Evolutionary conservation across 2,797 vertebrate genomes (phyloP).

Genomic region (Chloroceryle amazona): DNA sequence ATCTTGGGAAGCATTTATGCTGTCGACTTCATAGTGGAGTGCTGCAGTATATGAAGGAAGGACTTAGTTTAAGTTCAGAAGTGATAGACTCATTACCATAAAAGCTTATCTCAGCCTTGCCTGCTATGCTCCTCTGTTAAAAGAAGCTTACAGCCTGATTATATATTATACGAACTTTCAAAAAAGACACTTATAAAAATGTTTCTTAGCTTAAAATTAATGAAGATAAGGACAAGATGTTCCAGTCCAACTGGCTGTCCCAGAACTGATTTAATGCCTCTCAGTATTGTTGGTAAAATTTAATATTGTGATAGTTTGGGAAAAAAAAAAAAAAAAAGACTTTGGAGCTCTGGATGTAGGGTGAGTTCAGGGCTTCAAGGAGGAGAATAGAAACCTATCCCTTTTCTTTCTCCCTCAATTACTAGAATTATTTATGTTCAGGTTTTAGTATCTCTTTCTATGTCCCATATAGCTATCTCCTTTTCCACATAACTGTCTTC

Average conservation of each 20-base stretch:
- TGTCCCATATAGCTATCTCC: not conserved
- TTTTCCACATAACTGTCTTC: not conserved
- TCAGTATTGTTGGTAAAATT: not conserved
- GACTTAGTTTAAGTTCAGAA: not conserved
- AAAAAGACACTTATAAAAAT: not conserved
- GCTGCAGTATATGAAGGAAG: not conserved
- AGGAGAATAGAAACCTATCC: not conserved
- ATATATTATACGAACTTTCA: not conserved
- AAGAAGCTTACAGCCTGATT: not conserved
- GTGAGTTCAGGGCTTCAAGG: not conserved
- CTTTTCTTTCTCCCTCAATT: not conserved
- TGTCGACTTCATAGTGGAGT: not conserved
- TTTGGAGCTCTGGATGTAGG: not conserved
- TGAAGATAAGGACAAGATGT: not conserved
- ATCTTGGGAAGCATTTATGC: not conserved
- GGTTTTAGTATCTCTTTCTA: not conserved
- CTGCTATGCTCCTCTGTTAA: not conserved
- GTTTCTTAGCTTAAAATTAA: not conserved
- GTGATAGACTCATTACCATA: not conserved
- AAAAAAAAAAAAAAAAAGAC: not conserved
- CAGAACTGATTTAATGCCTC: not conserved
- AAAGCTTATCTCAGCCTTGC: not conserved
- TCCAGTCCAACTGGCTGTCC: not conserved
- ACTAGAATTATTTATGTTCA: not conserved
- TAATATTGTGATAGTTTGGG: not conserved